These are phyloP conservation scores for Taeniopygia guttata DNA, from an alignment of 2,797 vertebrate genomes.

Conservation along the genomic window DNA sequence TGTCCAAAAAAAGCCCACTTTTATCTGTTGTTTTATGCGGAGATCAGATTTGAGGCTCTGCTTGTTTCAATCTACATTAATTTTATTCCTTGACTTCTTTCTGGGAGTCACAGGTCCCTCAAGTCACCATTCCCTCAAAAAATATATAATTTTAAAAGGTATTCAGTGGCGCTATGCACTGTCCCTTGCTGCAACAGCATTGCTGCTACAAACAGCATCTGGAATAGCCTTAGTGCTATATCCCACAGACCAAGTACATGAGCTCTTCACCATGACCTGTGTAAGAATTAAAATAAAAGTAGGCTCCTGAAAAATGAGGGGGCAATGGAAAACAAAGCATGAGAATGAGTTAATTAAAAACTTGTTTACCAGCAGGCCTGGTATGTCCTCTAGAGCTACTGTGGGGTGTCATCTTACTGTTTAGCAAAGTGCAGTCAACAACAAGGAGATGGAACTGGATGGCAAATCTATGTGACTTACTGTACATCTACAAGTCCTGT, in stretches of 20 bases:
- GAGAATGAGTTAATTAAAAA: not conserved
- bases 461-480: not conserved
- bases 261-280: not conserved
- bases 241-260: not conserved
- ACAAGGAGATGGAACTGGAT: not conserved
- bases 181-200: not conserved
- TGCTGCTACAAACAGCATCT: not conserved
- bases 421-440: not conserved
- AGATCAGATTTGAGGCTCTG: not conserved
- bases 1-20: not conserved
- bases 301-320: not conserved
- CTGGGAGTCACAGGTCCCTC: not conserved
- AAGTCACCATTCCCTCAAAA: not conserved
- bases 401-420: not conserved
- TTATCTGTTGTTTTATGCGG: not conserved
- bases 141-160: not conserved
- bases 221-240: not conserved
- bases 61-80: not conserved
- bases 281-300: not conserved
- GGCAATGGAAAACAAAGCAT: not conserved
- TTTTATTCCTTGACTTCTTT: not conserved
- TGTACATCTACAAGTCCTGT: not conserved
- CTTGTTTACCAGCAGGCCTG: not conserved
- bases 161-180: not conserved
- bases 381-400: not conserved